These are phyloP conservation scores for Athalia cordata DNA, from an alignment of 2,888 invertebrate genomes.

Conservation along the genomic window DNA sequence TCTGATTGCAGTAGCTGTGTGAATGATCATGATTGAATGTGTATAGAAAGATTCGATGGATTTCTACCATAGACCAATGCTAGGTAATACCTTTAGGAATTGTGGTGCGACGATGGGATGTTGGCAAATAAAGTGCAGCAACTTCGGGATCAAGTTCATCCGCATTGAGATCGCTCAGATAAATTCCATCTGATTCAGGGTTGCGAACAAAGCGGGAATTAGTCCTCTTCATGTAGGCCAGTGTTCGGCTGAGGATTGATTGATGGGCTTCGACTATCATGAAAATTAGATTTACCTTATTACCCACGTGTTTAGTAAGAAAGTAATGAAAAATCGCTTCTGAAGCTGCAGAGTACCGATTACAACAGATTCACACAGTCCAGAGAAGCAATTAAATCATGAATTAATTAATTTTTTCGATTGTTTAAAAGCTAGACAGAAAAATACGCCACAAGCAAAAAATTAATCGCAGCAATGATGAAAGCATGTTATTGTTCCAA, in stretches of 20 bases:
- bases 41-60: neutral
- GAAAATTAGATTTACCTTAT: slow-evolving; percentile 59
- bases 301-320: slow-evolving; percentile 58
- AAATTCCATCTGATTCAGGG: slow-evolving; percentile 86
- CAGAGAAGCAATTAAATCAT: too few relatives aligned
- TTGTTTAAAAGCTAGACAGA: too few relatives aligned
- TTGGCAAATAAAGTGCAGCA: slow-evolving; percentile 89
- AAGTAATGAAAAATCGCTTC: slow-evolving; percentile 20
- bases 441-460: neutral
- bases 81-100: slow-evolving; percentile 66
- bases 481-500: slow-evolving; percentile 17
- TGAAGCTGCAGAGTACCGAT: neutral
- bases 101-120: slow-evolving; percentile 73
- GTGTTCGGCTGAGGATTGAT: slow-evolving; percentile 93
- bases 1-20: too few relatives aligned
- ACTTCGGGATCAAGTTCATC: slow-evolving; percentile 95
- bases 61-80: neutral
- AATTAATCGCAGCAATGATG: neutral
- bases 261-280: slow-evolving; percentile 73
- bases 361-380: too few relatives aligned
- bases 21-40: too few relatives aligned
- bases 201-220: slow-evolving; percentile 78
- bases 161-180: slow-evolving; percentile 92
- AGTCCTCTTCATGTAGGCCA: slow-evolving; percentile 92
- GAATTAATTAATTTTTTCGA: too few relatives aligned